Conservation (phyloP, 1,140 invertebrate species). For the Cotesia glomerata region DNA sequence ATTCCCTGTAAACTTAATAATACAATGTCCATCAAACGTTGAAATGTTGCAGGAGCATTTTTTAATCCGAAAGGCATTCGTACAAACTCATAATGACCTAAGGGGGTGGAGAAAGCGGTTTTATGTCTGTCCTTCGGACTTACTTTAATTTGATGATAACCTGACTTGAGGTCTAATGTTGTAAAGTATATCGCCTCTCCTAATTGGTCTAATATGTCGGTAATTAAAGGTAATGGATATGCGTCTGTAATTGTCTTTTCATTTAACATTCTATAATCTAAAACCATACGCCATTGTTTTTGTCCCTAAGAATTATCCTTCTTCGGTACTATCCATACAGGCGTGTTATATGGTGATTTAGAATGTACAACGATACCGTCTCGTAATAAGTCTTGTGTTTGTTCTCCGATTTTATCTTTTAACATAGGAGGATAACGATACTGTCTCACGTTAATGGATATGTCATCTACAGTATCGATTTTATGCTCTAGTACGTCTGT, state of each 20-base stretch:
- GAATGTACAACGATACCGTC: neutral
- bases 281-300: neutral
- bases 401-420: too few relatives aligned
- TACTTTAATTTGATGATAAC: neutral
- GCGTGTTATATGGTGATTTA: neutral
- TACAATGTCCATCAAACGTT: neutral
- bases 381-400: too few relatives aligned
- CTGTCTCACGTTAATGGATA: too few relatives aligned
- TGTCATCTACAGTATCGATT: too few relatives aligned
- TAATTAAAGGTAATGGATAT: neutral
- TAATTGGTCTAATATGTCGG: neutral
- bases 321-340: neutral
- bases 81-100: neutral
- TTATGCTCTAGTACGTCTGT: too few relatives aligned
- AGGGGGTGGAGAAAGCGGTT: neutral
- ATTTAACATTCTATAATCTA: neutral
- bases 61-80: conserved; percentile 10
- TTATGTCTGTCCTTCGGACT: neutral
- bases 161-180: neutral
- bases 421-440: too few relatives aligned
- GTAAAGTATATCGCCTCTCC: neutral
- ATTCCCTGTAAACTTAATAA: neutral
- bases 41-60: conserved; percentile 5
- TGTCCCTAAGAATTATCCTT: neutral
- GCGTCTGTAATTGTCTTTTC: neutral